Base-by-base conservation (phyloP, 2,113 vertebrate genomes). In the Coracopsis vasa region DNA sequence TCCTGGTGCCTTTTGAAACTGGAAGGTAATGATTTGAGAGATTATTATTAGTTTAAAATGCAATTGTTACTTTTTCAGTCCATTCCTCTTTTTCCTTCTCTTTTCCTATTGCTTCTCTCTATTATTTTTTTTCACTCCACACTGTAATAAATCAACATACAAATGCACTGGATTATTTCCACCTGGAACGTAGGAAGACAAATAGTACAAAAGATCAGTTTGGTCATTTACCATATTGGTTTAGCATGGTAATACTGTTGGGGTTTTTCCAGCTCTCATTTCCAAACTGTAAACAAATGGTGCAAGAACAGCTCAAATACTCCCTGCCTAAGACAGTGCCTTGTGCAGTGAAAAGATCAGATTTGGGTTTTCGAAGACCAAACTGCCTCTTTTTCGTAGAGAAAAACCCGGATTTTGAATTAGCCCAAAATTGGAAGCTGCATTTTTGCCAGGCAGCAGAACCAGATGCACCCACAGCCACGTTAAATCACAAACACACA, bases 181-280 rank as follows among this genome's bases (percentile, higher is more conserved):
- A 98, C 97, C 95, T 97, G 97, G 95, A 97, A 95, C 90, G 73
- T 35, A 94, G 96, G 97, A 98, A 98, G 95, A 98, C 86, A 90
- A 95, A 88, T 92, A 93, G 94, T 91, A 94, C 86, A 67, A 28
- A 91, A 97, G 88, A 98, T 97, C 94, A 94, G 88, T 91, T 96
- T 97, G 97, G 98, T 98, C 97, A 98, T 90, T 97, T 96, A 86
- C 83, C 88, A 80, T 97, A 97, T 96, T 91, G 88, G 69, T 87
- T 92, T 94, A 96, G 77, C 77, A 69, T 85, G 77, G 91, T 74
- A 89, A 95, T 90, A 51, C 72, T 74, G 44, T 7, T 79, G 86
- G 56, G 28, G 6, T 41, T 94, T 88, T 92, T 89, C 41, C 42
- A 74, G 80, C 71, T 48, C 91, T 96, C 51, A 53, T 93, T 93